phyloP scores from a whole-genome alignment of 2,888 invertebrate species.

The Hipparchia semele region DNA sequence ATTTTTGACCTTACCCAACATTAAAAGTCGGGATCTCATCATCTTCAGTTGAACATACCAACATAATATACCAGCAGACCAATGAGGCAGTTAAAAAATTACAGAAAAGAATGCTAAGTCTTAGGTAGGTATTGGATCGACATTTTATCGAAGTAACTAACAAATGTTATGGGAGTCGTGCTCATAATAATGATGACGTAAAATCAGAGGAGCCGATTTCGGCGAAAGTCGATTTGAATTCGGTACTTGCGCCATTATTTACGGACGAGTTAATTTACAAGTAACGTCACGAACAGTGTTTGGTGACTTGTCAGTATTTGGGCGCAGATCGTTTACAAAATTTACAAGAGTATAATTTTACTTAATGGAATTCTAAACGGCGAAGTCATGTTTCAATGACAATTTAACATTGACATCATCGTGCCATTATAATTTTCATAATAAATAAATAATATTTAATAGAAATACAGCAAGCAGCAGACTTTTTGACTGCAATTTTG shows the following conservation, averaged over 20 bases:
- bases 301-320: conserved; percentile 24
- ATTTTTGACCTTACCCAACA: too few relatives aligned
- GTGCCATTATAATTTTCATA: too few relatives aligned
- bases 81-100: too few relatives aligned
- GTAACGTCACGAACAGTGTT: conserved; percentile 29
- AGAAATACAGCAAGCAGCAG: too few relatives aligned
- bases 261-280: conserved; percentile 26
- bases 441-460: too few relatives aligned
- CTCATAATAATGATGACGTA: conserved; percentile 29
- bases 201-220: conserved; percentile 33
- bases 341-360: conserved; percentile 18
- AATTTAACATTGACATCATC: too few relatives aligned
- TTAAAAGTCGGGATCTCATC: too few relatives aligned
- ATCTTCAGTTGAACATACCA: too few relatives aligned
- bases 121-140: background rate
- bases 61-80: too few relatives aligned
- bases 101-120: background rate
- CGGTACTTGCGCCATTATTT: conserved; percentile 27
- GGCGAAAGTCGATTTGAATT: conserved; percentile 37
- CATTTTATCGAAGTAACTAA: background rate
- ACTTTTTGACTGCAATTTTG: too few relatives aligned
- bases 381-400: background rate
- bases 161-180: background rate
- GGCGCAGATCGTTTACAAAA: conserved; percentile 19
- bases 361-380: conserved; percentile 12